Base-by-base conservation (phyloP, 2,797 vertebrate species). In the Denticeps clupeoides region DNA sequence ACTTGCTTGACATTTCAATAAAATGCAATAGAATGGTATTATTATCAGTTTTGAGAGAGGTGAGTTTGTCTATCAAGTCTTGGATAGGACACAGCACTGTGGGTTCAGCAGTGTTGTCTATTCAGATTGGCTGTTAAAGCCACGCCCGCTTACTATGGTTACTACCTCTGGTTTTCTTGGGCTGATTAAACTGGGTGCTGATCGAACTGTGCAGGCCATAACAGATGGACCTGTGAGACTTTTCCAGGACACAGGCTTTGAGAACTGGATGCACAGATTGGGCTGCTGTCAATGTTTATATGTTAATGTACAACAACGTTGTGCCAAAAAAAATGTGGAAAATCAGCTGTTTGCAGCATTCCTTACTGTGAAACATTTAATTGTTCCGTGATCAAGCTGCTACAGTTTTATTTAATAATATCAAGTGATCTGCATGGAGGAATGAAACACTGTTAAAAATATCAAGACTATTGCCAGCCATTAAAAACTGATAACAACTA, bases 341-440 rank as follows among this genome's bases (percentile, higher is more conserved):
- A 58, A 27, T 43, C 49, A 24, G 49, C 50, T 45, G 55, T 57
- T 51, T 37, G 11, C 35, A 21, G 7, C 7, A 29, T 40, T 31
- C 16, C 40, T 10, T 43, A 49, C 9, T 54, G 27, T 40, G 51
- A 47, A 33, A 47, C 51, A 19, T 41, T 53, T 45, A 49, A 32
- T 41, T 35, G 21, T 35, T 47, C 53, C 3, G 7, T 31, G 4
- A 42, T 56, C 41, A 46, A 25, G 47, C 21, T 51, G 26, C n/a
- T 46, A 27, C 12, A 19, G 3, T 56, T 41, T 46, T 50, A 50
- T 40, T 41, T 45, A 19, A 56, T 5, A 49, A 49, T 38, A 43
- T 59, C 8, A 53, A 42, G 32, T 45, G 47, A 26, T 56, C 57
- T 47, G 45, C 33, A 18, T 49, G 49, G 43, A 51, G 47, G 7